Percentiles rank a stretch among this genome's conserved stretches.
phyloP scores from a whole-genome alignment of 1,140 invertebrate genomes.

The Leptopilina clavipes region DNA sequence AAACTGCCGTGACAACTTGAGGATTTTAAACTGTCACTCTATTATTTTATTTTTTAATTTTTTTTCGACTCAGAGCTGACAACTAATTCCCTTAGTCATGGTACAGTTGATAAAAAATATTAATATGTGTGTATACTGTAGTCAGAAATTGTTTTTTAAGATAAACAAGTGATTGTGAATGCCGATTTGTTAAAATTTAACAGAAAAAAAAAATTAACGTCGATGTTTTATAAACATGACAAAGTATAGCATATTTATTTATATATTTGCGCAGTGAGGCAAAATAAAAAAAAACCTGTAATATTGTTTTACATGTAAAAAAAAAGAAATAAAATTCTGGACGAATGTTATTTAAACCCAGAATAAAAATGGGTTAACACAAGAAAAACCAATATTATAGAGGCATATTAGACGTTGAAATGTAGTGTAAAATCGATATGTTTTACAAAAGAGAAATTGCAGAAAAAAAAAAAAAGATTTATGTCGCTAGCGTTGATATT shows the following conservation, averaged over 20 bases:
- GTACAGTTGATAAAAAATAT: constrained; percentile 48
- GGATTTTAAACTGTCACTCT: constrained; percentile 39
- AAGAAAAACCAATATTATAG: constrained; percentile 53
- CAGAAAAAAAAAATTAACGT: constrained; percentile 66
- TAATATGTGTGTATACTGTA: constrained; percentile 43
- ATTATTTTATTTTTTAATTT: neutral
- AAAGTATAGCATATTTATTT: constrained; percentile 72
- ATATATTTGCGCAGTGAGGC: constrained; percentile 69
- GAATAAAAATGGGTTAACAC: constrained; percentile 53
- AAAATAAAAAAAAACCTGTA: constrained; percentile 46
- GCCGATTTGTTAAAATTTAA: constrained; percentile 74
- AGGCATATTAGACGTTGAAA: constrained; percentile 55
- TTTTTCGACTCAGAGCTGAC: constrained; percentile 36
- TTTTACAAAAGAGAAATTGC: constrained; percentile 42
- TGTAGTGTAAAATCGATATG: constrained; percentile 50
- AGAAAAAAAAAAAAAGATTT: constrained; percentile 42
- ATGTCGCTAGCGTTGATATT: constrained; percentile 53
- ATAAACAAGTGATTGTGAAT: constrained; percentile 58
- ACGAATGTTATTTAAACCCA: constrained; percentile 49
- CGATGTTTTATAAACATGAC: constrained; percentile 75
- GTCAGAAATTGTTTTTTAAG: constrained; percentile 61
- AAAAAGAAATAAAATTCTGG: constrained; percentile 12
- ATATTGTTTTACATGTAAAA: constrained; percentile 30
- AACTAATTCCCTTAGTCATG: constrained; percentile 39
- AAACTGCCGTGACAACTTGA: constrained; percentile 39